phyloP scores from a whole-genome alignment of 2,113 vertebrate species.

The Tachysurus fulvidraco region DNA sequence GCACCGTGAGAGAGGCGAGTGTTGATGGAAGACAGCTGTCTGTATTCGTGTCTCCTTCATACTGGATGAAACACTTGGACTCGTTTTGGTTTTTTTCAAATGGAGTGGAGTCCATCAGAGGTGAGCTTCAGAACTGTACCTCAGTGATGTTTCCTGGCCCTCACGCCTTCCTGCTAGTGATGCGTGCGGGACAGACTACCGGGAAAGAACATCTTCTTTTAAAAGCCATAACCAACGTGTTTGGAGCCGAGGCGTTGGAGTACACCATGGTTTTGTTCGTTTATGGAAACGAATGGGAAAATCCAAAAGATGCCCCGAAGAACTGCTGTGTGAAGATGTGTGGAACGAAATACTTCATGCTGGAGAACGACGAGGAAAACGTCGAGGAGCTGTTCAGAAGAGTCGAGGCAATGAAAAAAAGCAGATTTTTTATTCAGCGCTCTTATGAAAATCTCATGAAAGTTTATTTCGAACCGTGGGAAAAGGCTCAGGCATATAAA shows the following conservation, averaged over 20 bases:
- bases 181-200: not conserved
- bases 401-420: not conserved
- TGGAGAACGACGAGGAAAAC: not conserved
- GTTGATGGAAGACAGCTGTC: not conserved
- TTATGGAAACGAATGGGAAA: not conserved
- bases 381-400: not conserved
- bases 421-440: not conserved
- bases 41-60: not conserved
- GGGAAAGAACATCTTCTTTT: not conserved
- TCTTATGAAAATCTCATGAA: slow-evolving; percentile 4
- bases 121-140: not conserved
- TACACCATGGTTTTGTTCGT: slow-evolving; percentile 14
- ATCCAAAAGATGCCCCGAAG: not conserved
- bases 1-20: not conserved
- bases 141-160: not conserved
- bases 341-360: not conserved
- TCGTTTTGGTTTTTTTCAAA: not conserved
- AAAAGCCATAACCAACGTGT: not conserved
- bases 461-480: not conserved
- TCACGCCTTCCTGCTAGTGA: not conserved
- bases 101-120: not conserved
- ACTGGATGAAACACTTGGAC: not conserved
- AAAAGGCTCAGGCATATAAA: not conserved
- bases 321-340: not conserved
- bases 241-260: not conserved